These are phyloP conservation scores for Hemaris fuciformis DNA, from an alignment of 2,888 invertebrate genomes.

Conservation along the genomic window DNA sequence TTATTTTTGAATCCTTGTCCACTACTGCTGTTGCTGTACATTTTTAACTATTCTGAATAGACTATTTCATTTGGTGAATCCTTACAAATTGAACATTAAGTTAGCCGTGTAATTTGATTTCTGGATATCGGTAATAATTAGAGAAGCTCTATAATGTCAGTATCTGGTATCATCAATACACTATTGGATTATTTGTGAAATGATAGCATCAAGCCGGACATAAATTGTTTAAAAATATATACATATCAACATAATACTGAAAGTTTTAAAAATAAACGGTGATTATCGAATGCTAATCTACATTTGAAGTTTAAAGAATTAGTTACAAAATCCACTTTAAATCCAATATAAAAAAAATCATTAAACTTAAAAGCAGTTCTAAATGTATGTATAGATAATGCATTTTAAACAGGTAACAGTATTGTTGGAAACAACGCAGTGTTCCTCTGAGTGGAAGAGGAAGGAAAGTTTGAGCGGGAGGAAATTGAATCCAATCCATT, in stretches of 20 bases:
- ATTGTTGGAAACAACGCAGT: not conserved
- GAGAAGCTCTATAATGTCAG: not conserved
- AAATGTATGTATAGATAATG: not conserved
- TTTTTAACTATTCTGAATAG: not conserved
- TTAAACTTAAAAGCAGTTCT: not conserved
- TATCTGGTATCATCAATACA: not conserved
- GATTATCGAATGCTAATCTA: too few relatives aligned
- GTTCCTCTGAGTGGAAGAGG: conserved; percentile 1
- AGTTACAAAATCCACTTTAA: too few relatives aligned
- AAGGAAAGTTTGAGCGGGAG: conserved; percentile 15
- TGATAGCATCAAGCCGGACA: not conserved
- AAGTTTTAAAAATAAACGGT: not conserved
- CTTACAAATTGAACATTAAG: not conserved
- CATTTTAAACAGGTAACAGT: not conserved
- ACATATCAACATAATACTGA: not conserved
- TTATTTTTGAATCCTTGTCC: not conserved
- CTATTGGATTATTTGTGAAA: not conserved
- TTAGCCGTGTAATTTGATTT: not conserved
- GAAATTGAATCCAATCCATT: conserved; percentile 13
- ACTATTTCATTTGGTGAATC: not conserved
- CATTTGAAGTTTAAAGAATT: too few relatives aligned
- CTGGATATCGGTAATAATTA: not conserved
- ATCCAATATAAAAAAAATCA: not conserved
- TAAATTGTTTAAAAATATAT: not conserved
- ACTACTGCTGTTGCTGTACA: too few relatives aligned